Evolutionary conservation across 64 coral and sea anemone species (phyloP).

Genomic region (Montipora cactus): DNA sequence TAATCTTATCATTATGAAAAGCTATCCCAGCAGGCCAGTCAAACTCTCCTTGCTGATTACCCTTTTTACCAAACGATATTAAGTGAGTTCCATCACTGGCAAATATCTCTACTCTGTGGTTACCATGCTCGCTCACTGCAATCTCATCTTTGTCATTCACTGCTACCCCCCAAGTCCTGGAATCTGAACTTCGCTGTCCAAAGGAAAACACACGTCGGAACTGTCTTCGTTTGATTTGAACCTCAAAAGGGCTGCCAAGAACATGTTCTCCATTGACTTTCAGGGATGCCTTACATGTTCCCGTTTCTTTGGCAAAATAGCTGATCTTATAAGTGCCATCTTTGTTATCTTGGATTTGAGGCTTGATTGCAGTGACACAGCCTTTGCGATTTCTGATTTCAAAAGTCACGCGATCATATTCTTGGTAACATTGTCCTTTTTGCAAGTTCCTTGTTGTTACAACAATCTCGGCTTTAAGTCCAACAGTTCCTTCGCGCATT

Average conservation of each 20-base stretch:
- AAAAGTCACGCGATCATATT: background rate
- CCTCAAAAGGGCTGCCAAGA: background rate
- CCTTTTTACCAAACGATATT: conserved; percentile 5
- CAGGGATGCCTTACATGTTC: too few species aligned
- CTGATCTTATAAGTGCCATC: background rate
- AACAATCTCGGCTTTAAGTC: conserved; percentile 47
- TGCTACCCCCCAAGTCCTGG: conserved; percentile 23
- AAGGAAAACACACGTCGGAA: conserved; percentile 34
- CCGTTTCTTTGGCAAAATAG: too few species aligned
- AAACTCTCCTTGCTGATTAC: too few species aligned
- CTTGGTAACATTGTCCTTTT: conserved; percentile 4
- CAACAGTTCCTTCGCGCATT: conserved; percentile 62
- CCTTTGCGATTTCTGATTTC: conserved; percentile 22
- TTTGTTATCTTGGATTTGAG: conserved; percentile 43
- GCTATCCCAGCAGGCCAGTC: too few species aligned
- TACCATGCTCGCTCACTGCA: background rate
- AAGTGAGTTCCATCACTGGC: background rate
- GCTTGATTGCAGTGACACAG: too few species aligned
- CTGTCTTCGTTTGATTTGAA: conserved; percentile 21
- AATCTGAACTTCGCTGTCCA: background rate
- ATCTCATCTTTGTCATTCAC: conserved; percentile 49
- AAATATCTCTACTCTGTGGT: conserved; percentile 39
- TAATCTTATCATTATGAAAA: too few species aligned
- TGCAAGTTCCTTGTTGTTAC: conserved; percentile 14
- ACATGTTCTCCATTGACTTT: background rate